Conservation (phyloP, 2,797 vertebrate species). For the Clarias fuscus region DNA sequence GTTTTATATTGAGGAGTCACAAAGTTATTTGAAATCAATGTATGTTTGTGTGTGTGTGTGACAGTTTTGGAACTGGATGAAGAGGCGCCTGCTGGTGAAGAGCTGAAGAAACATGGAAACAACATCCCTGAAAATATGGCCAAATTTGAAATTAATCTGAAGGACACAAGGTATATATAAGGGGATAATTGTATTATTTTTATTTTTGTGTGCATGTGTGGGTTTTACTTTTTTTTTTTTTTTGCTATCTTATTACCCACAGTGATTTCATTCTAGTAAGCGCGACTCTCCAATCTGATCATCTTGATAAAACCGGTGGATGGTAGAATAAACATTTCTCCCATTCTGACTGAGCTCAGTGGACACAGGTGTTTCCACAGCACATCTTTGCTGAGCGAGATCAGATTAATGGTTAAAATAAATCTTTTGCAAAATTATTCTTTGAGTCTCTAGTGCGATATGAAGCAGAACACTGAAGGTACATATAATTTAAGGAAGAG, state of each 20-base stretch:
- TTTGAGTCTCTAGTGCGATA: background rate
- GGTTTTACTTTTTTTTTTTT: background rate
- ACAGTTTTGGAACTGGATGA: slow-evolving; percentile 76
- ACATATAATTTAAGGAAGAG: background rate
- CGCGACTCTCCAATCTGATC: slow-evolving; percentile 38
- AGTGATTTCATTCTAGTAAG: slow-evolving; percentile 6
- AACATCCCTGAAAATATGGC: slow-evolving; percentile 71
- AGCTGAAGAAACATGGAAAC: slow-evolving; percentile 60
- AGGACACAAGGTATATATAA: slow-evolving; percentile 82
- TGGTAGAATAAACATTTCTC: slow-evolving; percentile 22
- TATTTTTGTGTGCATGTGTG: no score
- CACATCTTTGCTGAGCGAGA: slow-evolving; percentile 19
- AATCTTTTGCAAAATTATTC: slow-evolving; percentile 3
- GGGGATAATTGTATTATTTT: background rate
- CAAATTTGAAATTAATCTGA: slow-evolving; percentile 90
- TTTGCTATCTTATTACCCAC: background rate
- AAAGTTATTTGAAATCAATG: background rate
- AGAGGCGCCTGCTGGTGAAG: slow-evolving; percentile 54
- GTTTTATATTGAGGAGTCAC: background rate
- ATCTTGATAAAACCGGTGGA: slow-evolving; percentile 19
- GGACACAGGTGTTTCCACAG: slow-evolving; percentile 17
- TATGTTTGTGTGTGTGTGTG: slow-evolving; percentile 19
- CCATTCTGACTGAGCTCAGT: slow-evolving; percentile 1
- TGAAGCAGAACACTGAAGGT: background rate
- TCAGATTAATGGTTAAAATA: slow-evolving; percentile 39